Evolutionary conservation across 1,140 invertebrate species (phyloP).

Genomic region (Tetranychus urticae): DNA sequence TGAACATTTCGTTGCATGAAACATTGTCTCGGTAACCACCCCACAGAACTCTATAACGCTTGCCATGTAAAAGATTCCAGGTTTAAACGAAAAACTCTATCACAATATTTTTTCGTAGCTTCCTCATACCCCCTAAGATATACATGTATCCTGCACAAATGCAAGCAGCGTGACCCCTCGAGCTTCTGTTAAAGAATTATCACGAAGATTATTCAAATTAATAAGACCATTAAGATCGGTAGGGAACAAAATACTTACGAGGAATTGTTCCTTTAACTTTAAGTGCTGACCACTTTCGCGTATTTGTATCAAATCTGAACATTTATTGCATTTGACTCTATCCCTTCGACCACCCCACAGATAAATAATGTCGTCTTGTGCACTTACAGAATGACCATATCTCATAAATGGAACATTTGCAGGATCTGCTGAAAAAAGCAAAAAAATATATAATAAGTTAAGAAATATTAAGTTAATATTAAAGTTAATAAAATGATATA

Average conservation of each 20-base stretch:
- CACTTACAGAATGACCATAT: constrained; percentile 68
- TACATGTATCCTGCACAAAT: constrained; percentile 57
- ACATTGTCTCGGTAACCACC: no score
- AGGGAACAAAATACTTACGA: no score
- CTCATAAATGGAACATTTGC: no score
- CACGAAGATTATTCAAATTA: no score
- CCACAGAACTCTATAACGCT: no score
- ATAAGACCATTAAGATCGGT: no score
- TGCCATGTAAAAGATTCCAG: constrained; percentile 40
- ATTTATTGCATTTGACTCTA: constrained; percentile 45
- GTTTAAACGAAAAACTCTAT: constrained; percentile 48
- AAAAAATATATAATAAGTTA: no score
- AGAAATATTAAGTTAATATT: no score
- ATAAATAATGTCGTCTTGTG: constrained; percentile 45
- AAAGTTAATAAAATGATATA: no score
- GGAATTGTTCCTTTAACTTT: constrained; percentile 38
- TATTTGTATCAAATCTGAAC: constrained; percentile 51
- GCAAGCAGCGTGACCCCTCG: constrained; percentile 73
- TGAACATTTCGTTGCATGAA: no score
- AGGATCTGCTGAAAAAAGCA: no score
- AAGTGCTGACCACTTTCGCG: constrained; percentile 38
- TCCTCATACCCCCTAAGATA: constrained; percentile 73
- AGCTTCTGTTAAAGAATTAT: constrained; percentile 22
- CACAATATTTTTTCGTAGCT: constrained; percentile 45
- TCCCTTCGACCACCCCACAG: constrained; percentile 80